Conservation (phyloP, 2,113 vertebrate genomes). For the Dryoscopus gambensis region DNA sequence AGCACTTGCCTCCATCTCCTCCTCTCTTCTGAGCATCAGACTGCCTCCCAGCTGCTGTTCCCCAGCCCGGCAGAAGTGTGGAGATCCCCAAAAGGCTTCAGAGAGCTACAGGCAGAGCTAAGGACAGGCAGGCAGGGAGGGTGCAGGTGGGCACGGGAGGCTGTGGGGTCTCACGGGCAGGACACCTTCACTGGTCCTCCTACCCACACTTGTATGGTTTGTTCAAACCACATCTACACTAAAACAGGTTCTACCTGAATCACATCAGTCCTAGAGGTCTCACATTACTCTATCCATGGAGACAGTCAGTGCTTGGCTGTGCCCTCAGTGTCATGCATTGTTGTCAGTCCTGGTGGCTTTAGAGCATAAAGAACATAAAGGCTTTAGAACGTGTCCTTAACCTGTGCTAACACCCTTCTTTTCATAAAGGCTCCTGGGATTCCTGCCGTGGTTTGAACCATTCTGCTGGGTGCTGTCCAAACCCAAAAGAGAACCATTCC, state of each 20-base stretch:
- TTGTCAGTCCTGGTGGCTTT: background rate
- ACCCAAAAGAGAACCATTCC: background rate
- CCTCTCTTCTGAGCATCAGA: background rate
- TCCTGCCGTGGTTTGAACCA: background rate
- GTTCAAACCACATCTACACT: background rate
- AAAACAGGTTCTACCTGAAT: background rate
- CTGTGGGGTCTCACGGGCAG: accelerated
- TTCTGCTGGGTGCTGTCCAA: background rate
- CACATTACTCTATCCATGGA: background rate
- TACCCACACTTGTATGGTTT: background rate
- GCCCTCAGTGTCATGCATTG: accelerated
- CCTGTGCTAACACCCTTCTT: background rate
- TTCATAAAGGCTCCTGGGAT: background rate
- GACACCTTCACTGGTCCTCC: background rate
- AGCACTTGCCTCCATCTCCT: background rate
- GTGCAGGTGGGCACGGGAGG: accelerated
- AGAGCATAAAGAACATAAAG: background rate
- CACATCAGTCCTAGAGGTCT: background rate
- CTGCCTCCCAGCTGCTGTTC: background rate
- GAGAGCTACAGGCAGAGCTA: background rate
- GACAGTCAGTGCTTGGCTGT: background rate
- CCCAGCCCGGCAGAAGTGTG: background rate
- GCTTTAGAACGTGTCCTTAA: too few species aligned
- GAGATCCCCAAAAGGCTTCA: background rate
- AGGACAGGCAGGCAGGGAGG: background rate